Evolutionary conservation across 2,888 invertebrate genomes (phyloP), one percentile per base, ranked within the genome.

Genomic region (Drosophila austrosaltans): DNA sequence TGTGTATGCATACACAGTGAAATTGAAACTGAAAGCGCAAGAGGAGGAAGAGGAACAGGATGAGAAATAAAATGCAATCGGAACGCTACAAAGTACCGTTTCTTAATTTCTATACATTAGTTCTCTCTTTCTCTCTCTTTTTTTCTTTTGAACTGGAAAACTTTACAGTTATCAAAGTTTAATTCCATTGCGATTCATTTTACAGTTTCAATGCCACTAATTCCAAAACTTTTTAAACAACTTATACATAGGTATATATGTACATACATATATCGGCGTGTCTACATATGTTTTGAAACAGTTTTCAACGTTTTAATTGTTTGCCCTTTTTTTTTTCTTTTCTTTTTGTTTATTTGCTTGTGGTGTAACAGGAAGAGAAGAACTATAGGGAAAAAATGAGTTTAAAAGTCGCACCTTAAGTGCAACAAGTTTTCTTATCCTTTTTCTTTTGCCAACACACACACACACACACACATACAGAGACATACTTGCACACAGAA

Each of bases 301-400:
- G 57, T 71, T 73, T 72, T 77, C 77, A 86, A 79, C 76, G 60
- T 79, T 83, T 83, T 82, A 81, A 82, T 82, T 82, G 82, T 86
- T 86, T 82, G 79, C 83, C 75, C 70, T 77, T 75, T 77, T 72
- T 28, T 53, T 28, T 28, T 4, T 28, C 4, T 28, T 2, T 30
- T 30, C 5, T 30, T 30, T 30, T 30, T 30, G 1, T 30, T 30
- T 30, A 5, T 30, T 30, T 30, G 30, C 4, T 30, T 16, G 67
- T 30, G 62, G 20, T 62, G 57, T 48, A 69, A 57, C 28, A 20
- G 60, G 3, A 28, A 40, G 12, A n/a, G 53, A 16, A 16, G 36
- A 8, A 16, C 6, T 12, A 7, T 6, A n/a, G 16, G 48, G 60
- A 39, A 69, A 63, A 44, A 63, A 44, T 32, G 63, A 85, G 85